Evolutionary conservation across 2,888 invertebrate species (phyloP).

Genomic region (Nyleta sp.): DNA sequence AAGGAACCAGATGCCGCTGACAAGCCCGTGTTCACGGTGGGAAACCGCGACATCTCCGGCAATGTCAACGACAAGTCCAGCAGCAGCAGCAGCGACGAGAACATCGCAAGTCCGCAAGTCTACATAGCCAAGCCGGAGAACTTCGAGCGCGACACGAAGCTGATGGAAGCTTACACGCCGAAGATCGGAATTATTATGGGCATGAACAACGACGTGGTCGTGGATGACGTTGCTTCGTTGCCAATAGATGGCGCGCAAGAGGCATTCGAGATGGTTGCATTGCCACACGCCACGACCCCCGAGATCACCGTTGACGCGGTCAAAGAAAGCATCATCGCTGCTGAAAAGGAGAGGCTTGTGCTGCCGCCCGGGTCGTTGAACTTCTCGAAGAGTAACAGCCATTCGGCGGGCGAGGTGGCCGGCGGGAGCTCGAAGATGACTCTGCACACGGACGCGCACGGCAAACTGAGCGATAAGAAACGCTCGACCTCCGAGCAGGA

Average conservation of each 20-base stretch:
- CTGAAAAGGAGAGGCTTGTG: constrained; percentile 76
- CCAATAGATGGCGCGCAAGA: neutral
- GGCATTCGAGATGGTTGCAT: neutral
- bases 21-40: constrained; percentile 78
- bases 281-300: constrained; percentile 79
- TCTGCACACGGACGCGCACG: constrained; percentile 68
- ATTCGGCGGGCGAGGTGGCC: constrained; percentile 88
- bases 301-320: constrained; percentile 84
- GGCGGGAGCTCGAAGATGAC: constrained; percentile 67
- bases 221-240: constrained; percentile 47
- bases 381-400: constrained; percentile 86
- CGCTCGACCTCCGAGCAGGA: constrained; percentile 87
- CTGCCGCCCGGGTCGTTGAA: constrained; percentile 84
- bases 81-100: constrained; percentile 84
- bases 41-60: constrained; percentile 79
- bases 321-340: constrained; percentile 72
- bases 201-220: constrained; percentile 70
- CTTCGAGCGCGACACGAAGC: constrained; percentile 73
- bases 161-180: constrained; percentile 85
- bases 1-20: constrained; percentile 66
- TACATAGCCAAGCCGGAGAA: constrained; percentile 70
- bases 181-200: constrained; percentile 87
- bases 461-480: constrained; percentile 75
- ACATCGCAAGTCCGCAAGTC: constrained; percentile 81
- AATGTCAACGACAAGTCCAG: constrained; percentile 81